Base-by-base conservation (phyloP, 2,113 vertebrate genomes). In the Smithornis capensis region DNA sequence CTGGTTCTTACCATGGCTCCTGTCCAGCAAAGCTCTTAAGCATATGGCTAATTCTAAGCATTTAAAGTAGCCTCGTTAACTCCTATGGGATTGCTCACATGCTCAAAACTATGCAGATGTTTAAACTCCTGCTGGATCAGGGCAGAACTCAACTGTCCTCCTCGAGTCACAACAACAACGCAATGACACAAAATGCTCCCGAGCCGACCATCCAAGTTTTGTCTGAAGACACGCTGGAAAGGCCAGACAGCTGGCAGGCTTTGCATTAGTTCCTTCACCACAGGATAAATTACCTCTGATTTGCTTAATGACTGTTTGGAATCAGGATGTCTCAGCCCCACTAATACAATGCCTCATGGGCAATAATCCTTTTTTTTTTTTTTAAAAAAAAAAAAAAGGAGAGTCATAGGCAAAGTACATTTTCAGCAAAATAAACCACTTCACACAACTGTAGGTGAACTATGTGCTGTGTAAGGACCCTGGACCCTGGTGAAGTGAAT, bases 271-370 rank as follows among this genome's bases (percentile, higher is more conserved):
- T 93, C 96, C 65, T 80, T 97, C 94, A 96, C 97, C 96, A 89
- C 97, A 89, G 92, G 92, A 97, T 96, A 97, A 97, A 97, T 96
- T 96, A 97, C 87, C 76, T 89, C 94, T 78, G 89, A 95, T 94
- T 98, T 97, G 52, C 19, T 95, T 97, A 97, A 97, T 97, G 97
- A 94, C 92, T 98, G 88, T 82, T 96, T 97, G 90, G 91, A 96
- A 97, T 96, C 82, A 94, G 92, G 94, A 97, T 86, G 89, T 92
- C 93, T 97, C 90, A 95, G 83, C 81, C 65, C 86, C 25, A 3
- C 89, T 93, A 95, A 96, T 94, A 95, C 73, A 89, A 89, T 95
- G 73, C 87, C 97, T 90, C 82, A 84, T 96, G 92, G 94, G 92
- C 97, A 96, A 87, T 56, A 90, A 92, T 89, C 67, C 82, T 90